These are phyloP conservation scores for Eptatretus atami DNA, from an alignment of 2,797 vertebrate genomes.

Conservation along the genomic window DNA sequence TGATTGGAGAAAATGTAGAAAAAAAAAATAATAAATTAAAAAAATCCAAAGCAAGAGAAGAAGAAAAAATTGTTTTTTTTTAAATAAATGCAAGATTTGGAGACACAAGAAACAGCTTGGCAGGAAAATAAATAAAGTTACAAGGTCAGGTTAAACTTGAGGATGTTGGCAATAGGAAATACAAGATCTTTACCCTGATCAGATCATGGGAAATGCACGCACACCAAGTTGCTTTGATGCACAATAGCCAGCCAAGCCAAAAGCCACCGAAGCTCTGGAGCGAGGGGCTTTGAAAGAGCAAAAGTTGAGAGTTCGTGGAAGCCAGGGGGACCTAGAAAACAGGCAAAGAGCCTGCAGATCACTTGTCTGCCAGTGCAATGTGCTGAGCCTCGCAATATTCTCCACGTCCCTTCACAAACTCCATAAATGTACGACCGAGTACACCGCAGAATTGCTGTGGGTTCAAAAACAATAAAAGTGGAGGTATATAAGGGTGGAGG, in stretches of 20 bases:
- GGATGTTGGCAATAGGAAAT: too few species aligned
- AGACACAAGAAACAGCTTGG: too few species aligned
- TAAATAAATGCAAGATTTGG: conserved; percentile 11
- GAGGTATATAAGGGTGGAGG: too few species aligned
- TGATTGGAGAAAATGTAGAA: conserved; percentile 18
- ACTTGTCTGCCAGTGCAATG: conserved; percentile 96
- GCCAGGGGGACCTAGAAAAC: neutral
- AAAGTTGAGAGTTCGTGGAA: neutral
- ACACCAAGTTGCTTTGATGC: too few species aligned
- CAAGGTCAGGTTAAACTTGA: too few species aligned
- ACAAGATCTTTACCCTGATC: too few species aligned
- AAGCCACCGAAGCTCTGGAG: too few species aligned
- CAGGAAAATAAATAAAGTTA: too few species aligned
- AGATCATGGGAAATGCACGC: too few species aligned
- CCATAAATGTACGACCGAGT: conserved; percentile 99
- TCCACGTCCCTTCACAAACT: conserved; percentile 99
- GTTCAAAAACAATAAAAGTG: conserved; percentile 9
- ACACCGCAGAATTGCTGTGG: conserved; percentile 99
- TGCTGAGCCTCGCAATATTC: conserved; percentile 99
- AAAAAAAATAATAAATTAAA: conserved; percentile 15
- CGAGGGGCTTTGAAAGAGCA: neutral
- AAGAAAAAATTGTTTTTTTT: neutral
- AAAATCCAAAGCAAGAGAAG: conserved; percentile 5
- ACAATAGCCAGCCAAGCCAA: too few species aligned
- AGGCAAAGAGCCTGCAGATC: conserved; percentile 29